These are phyloP conservation scores for Tiaroga cobitis DNA, from an alignment of 2,797 vertebrate species.

Conservation along the genomic window DNA sequence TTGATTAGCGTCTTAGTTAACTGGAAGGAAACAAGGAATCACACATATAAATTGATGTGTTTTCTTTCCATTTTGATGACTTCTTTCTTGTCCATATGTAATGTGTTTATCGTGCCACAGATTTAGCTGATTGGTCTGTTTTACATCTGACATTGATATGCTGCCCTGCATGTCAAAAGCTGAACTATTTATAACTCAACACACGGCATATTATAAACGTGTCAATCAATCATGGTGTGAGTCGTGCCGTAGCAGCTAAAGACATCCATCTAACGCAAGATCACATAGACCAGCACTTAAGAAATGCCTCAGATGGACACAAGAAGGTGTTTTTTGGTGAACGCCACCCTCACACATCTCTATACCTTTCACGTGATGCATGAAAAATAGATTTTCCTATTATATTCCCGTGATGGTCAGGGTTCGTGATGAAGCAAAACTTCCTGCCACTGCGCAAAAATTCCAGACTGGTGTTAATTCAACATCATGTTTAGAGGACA, in stretches of 20 bases:
- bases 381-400: not conserved
- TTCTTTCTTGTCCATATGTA: not conserved
- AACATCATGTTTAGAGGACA: not conserved
- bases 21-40: not conserved
- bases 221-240: not conserved
- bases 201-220: not conserved
- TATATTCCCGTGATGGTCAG: not conserved
- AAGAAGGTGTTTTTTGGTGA: not conserved
- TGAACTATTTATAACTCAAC: slow-evolving; percentile 5
- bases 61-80: not conserved
- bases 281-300: not conserved
- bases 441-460: not conserved
- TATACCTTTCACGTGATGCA: not conserved
- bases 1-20: not conserved
- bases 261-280: not conserved
- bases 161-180: not conserved
- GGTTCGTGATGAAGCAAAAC: not conserved
- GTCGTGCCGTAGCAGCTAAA: not conserved
- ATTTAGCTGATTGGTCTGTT: slow-evolving; percentile 6
- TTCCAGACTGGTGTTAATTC: not conserved
- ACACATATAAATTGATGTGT: not conserved
- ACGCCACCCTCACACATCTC: too few relatives aligned
- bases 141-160: slow-evolving; percentile 3
- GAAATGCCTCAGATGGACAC: not conserved
- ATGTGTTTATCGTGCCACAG: not conserved